phyloP scores from a whole-genome alignment of 2,113 vertebrate species.

The Ardeotis arabs region DNA sequence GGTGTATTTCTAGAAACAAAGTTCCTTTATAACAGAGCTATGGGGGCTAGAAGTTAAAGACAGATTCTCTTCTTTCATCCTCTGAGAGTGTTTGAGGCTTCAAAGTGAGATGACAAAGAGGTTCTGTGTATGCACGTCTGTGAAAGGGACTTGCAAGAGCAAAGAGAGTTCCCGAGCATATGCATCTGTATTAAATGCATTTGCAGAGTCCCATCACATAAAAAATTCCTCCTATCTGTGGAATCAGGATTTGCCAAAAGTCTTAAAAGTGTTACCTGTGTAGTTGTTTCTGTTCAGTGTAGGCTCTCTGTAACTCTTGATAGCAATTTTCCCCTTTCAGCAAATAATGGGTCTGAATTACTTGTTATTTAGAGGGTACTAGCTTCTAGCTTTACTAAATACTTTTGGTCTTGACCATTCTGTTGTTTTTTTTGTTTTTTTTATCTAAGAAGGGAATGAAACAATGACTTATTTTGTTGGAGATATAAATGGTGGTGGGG shows the following conservation, averaged over 20 bases:
- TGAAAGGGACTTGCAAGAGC: neutral
- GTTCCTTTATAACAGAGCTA: neutral
- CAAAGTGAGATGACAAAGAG: neutral
- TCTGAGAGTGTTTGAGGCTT: neutral
- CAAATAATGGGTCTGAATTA: neutral
- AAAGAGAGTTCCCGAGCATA: neutral
- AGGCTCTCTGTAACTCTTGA: neutral
- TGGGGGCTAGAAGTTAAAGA: neutral
- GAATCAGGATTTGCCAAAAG: neutral
- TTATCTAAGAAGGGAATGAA: neutral
- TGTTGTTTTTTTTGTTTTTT: neutral
- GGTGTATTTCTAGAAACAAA: neutral
- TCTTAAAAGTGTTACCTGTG: neutral
- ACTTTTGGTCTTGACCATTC: neutral
- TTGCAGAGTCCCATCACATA: neutral
- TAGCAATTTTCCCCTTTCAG: neutral
- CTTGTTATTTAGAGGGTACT: neutral
- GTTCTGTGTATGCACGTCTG: neutral
- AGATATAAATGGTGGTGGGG: neutral
- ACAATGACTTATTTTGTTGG: neutral
- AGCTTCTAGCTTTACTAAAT: neutral
- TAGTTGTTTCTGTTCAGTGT: neutral
- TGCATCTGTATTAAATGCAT: neutral
- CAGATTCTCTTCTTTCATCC: neutral
- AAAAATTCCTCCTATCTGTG: neutral